These are phyloP conservation scores for Vanessa tameamea DNA, from an alignment of 1,140 invertebrate species.

Conservation along the genomic window DNA sequence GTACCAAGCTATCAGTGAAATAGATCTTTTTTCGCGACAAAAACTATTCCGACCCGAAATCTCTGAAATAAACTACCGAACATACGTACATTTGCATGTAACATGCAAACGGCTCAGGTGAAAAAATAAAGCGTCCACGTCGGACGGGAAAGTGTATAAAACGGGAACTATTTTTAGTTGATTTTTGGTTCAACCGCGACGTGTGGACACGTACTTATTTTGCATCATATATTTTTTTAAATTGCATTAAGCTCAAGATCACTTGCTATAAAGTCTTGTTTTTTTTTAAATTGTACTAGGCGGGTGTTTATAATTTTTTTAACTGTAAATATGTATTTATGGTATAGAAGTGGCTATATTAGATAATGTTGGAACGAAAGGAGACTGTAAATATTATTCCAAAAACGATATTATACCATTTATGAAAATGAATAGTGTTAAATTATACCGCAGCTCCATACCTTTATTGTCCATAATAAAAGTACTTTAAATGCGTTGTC, in stretches of 20 bases:
- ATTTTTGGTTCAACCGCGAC: conserved; percentile 49
- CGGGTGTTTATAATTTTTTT: no score
- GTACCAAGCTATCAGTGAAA: background rate
- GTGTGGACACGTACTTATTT: conserved; percentile 24
- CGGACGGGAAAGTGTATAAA: conserved; percentile 61
- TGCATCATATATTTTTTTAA: background rate
- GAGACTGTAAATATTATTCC: no score
- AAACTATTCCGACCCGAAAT: conserved; percentile 10
- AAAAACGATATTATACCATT: no score
- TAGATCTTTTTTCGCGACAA: conserved; percentile 9
- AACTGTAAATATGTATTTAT: no score
- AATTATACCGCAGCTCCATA: conserved; percentile 16
- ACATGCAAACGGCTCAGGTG: conserved; percentile 56
- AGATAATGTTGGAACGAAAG: no score
- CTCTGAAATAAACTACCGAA: conserved; percentile 16
- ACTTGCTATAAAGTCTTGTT: background rate
- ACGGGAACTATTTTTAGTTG: conserved; percentile 57
- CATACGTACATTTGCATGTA: conserved; percentile 36
- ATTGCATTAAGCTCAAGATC: background rate
- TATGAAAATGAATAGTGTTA: background rate
- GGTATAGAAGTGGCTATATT: no score
- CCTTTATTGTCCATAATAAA: conserved; percentile 38
- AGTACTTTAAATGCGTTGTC: conserved; percentile 59
- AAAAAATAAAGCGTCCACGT: conserved; percentile 51
- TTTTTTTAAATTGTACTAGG: no score